These are phyloP conservation scores for Lutraria lutraria DNA, from an alignment of 2,888 invertebrate species.

Conservation along the genomic window DNA sequence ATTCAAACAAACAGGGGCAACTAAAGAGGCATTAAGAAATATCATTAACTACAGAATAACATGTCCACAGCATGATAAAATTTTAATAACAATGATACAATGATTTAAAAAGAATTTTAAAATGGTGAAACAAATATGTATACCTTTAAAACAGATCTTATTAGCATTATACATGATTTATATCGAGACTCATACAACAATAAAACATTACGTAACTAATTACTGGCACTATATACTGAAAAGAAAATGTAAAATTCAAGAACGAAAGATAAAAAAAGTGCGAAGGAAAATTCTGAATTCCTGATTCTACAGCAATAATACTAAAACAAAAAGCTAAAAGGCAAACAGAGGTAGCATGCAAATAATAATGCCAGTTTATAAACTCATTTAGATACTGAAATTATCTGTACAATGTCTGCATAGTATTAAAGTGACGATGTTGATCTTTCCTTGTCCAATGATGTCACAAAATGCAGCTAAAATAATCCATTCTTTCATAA, in stretches of 20 bases:
- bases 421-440: not conserved
- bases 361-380: not conserved
- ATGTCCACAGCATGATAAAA: too few species aligned
- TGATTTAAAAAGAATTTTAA: too few species aligned
- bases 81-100: too few species aligned
- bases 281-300: not conserved
- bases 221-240: not conserved
- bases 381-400: not conserved
- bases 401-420: not conserved
- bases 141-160: not conserved
- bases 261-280: not conserved
- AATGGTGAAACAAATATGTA: not conserved
- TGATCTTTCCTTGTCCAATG: not conserved
- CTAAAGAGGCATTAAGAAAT: too few species aligned
- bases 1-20: too few species aligned
- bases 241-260: not conserved
- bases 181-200: not conserved
- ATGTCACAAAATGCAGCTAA: not conserved
- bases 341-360: not conserved
- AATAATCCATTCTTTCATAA: not conserved
- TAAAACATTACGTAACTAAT: not conserved
- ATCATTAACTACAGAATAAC: too few species aligned
- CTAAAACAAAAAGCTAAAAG: not conserved
- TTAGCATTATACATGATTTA: not conserved
- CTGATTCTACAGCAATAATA: not conserved